Base-by-base conservation (phyloP, 2,797 vertebrate genomes). In the Ctenochaetus hawaiiensis region DNA sequence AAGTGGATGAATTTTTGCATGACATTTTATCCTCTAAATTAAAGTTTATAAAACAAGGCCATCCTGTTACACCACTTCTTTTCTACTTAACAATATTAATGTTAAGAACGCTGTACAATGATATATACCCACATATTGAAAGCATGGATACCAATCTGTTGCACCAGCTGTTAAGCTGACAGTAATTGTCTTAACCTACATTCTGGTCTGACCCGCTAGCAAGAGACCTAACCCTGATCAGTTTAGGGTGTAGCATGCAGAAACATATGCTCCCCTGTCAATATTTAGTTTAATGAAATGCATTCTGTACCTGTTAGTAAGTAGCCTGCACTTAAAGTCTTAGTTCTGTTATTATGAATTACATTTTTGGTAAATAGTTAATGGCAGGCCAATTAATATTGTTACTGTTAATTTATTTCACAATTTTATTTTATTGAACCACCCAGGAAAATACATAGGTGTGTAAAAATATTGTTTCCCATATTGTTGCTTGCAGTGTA, bases 181-280 rank as follows among this genome's bases (percentile, higher is more conserved):
- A 78, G 72, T 94, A 93, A 94, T 93, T 90, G 92, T 88, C 89
- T 95, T 94, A 93, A 92, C 93, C 93, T 93, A 94, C 83, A 93
- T 93, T 81, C 83, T 85, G 76, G 83, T 80, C 64, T 85, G 71
- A 71, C 64, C 61, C 68, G 67, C 57, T 65, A 72, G 67, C 51
- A 57, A 66, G 67, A 59, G 67, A 71, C 61, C 53, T 58, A 30
- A 53, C 30, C 59, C 45, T 72, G 6, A 69, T 62, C 61, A 53
- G 61, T 77, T 71, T n/a, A 65, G 41, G 61, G 18, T 43, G 41
- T 7, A 45, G 39, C 39, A 41, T 12, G 26, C 22, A 59, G 41
- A 62, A 71, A 30, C 54, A 44, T 34, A 52, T 37, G 18, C 30
- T 49, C 3, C 11, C 2, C 4, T 23, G 9, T 57, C 47, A 48